Base-by-base conservation (phyloP, 2,888 invertebrate species). In the Phytoseiulus persimilis region DNA sequence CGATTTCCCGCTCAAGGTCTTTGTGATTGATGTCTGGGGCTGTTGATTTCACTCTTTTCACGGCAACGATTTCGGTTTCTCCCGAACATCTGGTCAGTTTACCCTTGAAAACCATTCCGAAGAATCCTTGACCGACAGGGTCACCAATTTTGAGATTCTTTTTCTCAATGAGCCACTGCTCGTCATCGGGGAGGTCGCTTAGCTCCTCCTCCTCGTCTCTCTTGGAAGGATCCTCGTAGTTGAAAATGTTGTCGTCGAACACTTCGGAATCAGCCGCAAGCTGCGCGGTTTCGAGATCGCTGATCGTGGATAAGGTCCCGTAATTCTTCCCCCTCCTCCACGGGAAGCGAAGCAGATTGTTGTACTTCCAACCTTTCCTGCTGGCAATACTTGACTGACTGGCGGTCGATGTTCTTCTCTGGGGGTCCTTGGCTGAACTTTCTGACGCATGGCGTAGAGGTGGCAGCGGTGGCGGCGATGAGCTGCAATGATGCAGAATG, bases 1-100 rank as follows among this genome's bases (percentile, higher is more conserved):
- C 94, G 90, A 97, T 95, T 94, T 97, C 97, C 90, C 96, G 94
- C 92, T 95, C 95, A 92, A 97, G 96, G 92, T 97, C 97, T 90
- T 94, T 94, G 32, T 90, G 90, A 31, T 90, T 90, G 33, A 90
- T 84, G 11, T 65, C 89, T 2, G 90, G 83, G n/a, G 90, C 89
- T 33, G 89, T 84, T 45, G 90, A 89, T 65, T 94, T 95, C 9
- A 95, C 92, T 91, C 95, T 95, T 92, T 96, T 96, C 0, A 96
- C 95, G 91, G 94, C 93, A 0, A 94, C 93, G 18, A 23, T 65
- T 18, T 65, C 23, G 11, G 65, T 14, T 65, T 65, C 65, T 14
- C 87, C 87, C n/a, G 87, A 87, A 39, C n/a, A 28, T 33, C 32
- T 18, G 9, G 87, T 87, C 87, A 87, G 33, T 9, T 0, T 33